Evolutionary conservation across 2,113 vertebrate species (phyloP).

Genomic region (Zosterops hypoxanthus): DNA sequence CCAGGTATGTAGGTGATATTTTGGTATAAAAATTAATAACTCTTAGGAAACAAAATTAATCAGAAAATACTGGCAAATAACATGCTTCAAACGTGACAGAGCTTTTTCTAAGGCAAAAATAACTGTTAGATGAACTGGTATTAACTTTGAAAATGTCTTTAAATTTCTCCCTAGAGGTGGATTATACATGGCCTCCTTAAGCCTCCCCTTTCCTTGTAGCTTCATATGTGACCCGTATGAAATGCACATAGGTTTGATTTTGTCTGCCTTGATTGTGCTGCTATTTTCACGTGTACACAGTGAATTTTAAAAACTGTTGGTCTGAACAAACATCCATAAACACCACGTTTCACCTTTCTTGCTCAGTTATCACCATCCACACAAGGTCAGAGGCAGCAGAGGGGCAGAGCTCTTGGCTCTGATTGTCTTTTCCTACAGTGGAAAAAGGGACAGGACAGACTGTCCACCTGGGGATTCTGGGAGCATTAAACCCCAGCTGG

Average conservation of each 20-base stretch:
- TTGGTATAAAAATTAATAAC: not conserved
- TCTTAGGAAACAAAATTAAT: not conserved
- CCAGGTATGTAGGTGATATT: not conserved
- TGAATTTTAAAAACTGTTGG: not conserved
- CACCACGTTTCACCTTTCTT: not conserved
- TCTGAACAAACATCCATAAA: not conserved
- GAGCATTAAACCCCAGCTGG: not conserved
- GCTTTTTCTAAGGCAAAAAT: not conserved
- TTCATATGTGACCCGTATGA: not conserved
- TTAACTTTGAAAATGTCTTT: not conserved
- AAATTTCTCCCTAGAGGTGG: not conserved
- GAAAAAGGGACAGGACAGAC: not conserved
- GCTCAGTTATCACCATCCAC: not conserved
- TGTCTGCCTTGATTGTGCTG: not conserved
- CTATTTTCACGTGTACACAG: accelerated
- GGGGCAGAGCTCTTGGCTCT: not conserved
- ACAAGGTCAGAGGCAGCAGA: not conserved
- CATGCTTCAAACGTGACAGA: not conserved
- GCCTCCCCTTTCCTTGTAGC: not conserved
- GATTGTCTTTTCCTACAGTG: not conserved
- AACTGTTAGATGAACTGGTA: not conserved
- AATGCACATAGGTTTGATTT: not conserved
- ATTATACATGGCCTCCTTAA: not conserved
- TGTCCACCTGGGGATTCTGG: constrained; percentile 26
- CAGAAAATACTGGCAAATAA: not conserved